Percentiles rank a stretch among this genome's conserved stretches.
These are phyloP conservation scores for Crossocerus cetratus DNA, from an alignment of 2,888 invertebrate genomes.

Conservation along the genomic window DNA sequence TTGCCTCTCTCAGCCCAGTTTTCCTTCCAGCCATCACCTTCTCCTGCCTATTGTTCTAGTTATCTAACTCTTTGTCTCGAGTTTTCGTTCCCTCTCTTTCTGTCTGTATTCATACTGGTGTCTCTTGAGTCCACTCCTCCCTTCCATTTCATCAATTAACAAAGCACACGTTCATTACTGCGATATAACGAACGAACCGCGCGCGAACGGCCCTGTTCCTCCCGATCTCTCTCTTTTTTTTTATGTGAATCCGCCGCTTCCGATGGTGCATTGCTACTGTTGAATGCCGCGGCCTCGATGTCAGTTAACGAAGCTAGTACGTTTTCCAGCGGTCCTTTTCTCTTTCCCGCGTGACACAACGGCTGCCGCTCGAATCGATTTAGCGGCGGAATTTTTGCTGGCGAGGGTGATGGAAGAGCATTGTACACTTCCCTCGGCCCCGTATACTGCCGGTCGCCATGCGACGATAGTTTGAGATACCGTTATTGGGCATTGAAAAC, in stretches of 20 bases:
- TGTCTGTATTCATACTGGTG: background rate
- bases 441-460: no score
- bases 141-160: conserved; percentile 59
- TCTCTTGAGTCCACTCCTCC: conserved; percentile 35
- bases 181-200: conserved; percentile 45
- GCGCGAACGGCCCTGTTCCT: conserved; percentile 33
- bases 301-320: conserved; percentile 20
- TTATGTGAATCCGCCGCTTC: background rate
- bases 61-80: conserved; percentile 1
- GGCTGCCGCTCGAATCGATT: background rate
- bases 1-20: background rate
- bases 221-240: background rate
- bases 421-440: background rate
- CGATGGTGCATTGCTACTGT: conserved; percentile 30
- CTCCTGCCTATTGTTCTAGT: background rate
- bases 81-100: background rate
- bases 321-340: background rate
- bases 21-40: background rate
- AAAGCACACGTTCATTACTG: conserved; percentile 56
- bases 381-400: background rate
- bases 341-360: background rate
- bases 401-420: background rate
- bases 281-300: conserved; percentile 6
- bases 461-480: no score
- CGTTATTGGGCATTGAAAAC: no score